Base-by-base conservation (phyloP, 2,797 vertebrate species). In the Crypturellus tataupa region DNA sequence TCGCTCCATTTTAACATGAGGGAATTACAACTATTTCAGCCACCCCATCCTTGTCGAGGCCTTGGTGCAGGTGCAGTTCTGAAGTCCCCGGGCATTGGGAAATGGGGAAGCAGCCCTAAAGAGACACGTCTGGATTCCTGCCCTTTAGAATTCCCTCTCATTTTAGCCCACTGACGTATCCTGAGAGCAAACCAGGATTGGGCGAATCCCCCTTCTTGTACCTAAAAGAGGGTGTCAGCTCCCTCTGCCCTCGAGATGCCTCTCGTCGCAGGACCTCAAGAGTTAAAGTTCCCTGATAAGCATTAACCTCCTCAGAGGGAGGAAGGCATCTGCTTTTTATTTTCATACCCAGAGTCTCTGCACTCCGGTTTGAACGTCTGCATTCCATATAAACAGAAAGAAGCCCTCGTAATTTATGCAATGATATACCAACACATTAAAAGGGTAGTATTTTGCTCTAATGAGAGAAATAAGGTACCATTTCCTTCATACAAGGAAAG, bases 251-350 rank as follows among this genome's bases (percentile, higher is more conserved):
- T 29, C 7, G 4, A 80, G 20, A 56, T 17, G 14, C 7, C 85
- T 47, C 51, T 71, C 62, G 46, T 35, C 63, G 78, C 76, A 92
- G 91, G 23, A 89, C 25, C 51, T 90, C 60, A 96, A 56, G 97
- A 95, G 97, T 97, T 97, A 97, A 97, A 79, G 90, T 64, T 76
- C 42, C 44, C 93, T 84, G 91, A 95, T 92, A 93, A 91, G 72
- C 44, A 94, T 81, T 76, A 91, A 65, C 85, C 90, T 96, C 80
- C 93, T 76, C 68, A 93, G 81, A 71, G 37, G 20, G 40, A 91
- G 90, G 94, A 93, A 94, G 84, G 98, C 98, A 98, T 98, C 98
- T 98, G 98, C 97, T 98, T 98, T 97, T 97, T 95, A 98, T 98
- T 98, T 98, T 94, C 87, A 12, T 64, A 90, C 96, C 96, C 88